Conservation (phyloP, 2,797 vertebrate species). For the Rhinichthys osculus region DNA sequence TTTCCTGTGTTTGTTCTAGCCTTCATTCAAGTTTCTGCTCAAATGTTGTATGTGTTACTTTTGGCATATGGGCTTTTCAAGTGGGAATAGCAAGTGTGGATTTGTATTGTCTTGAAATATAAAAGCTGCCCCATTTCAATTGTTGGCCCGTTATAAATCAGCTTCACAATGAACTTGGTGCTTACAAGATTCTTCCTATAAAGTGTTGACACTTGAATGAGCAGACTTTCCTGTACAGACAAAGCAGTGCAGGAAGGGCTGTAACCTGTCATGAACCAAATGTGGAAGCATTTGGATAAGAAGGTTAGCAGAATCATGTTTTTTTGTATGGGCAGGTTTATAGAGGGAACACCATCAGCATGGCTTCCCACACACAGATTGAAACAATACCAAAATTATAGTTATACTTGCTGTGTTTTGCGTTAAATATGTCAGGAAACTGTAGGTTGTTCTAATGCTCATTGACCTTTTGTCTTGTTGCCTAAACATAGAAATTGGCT, state of each 20-base stretch:
- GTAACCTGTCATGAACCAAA: slow-evolving; percentile 21
- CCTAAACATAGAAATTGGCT: background rate
- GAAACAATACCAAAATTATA: slow-evolving; percentile 26
- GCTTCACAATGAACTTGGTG: slow-evolving; percentile 6
- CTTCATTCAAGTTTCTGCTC: slow-evolving; percentile 33
- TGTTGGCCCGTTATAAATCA: background rate
- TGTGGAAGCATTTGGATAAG: slow-evolving; percentile 14
- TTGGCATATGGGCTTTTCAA: slow-evolving; percentile 32
- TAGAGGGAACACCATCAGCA: background rate
- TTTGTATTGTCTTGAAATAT: slow-evolving; percentile 50
- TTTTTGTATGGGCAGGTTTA: slow-evolving; percentile 21
- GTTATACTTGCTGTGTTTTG: background rate
- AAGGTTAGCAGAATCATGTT: slow-evolving; percentile 4
- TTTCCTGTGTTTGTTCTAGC: slow-evolving; percentile 57
- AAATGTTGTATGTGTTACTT: slow-evolving; percentile 29
- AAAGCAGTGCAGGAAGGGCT: slow-evolving; percentile 29
- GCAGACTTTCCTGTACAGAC: slow-evolving; percentile 37
- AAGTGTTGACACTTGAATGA: slow-evolving; percentile 25
- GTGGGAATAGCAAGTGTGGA: slow-evolving; percentile 40
- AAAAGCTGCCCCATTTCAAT: slow-evolving; percentile 31
- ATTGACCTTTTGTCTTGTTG: slow-evolving; percentile 5
- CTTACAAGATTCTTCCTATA: slow-evolving; percentile 23
- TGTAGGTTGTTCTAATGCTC: background rate
- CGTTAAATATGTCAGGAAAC: slow-evolving; percentile 14
- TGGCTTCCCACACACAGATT: slow-evolving; percentile 17